Conservation (phyloP, 2,113 vertebrate species). For the Fulica atra region DNA sequence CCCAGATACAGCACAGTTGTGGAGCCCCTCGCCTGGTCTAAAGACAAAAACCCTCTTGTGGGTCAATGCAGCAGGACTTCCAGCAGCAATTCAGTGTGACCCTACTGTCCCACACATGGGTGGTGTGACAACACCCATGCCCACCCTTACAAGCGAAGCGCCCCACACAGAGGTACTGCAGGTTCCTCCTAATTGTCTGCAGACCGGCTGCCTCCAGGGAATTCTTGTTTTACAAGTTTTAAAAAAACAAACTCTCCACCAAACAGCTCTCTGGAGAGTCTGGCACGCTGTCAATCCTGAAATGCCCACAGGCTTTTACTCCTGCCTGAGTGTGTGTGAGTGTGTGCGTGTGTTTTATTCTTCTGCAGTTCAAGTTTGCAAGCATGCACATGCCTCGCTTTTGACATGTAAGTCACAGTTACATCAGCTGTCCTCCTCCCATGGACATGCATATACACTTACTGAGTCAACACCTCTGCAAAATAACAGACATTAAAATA, state of each 20-base stretch:
- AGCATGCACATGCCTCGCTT: neutral
- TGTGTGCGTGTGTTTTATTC: neutral
- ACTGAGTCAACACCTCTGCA: neutral
- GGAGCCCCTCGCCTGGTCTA: neutral
- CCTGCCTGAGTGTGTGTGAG: neutral
- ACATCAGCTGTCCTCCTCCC: neutral
- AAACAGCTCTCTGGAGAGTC: neutral
- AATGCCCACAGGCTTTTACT: slow-evolving; percentile 3
- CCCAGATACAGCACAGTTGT: neutral
- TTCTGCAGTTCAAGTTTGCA: neutral
- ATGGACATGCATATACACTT: neutral
- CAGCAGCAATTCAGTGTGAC: neutral
- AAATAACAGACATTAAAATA: neutral
- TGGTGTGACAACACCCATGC: neutral
- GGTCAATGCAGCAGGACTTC: neutral
- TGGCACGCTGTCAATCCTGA: neutral
- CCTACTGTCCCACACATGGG: neutral
- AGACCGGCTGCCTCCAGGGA: neutral
- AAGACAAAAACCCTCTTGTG: neutral
- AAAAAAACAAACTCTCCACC: neutral
- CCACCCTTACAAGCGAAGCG: rapidly evolving
- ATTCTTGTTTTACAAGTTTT: slow-evolving; percentile 45
- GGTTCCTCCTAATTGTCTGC: neutral
- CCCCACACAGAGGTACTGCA: rapidly evolving
- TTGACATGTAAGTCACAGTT: neutral